Percentiles rank a stretch among this genome's conserved stretches.
Evolutionary conservation across 2,888 invertebrate species (phyloP).

Genomic region (Tetranychus piercei): DNA sequence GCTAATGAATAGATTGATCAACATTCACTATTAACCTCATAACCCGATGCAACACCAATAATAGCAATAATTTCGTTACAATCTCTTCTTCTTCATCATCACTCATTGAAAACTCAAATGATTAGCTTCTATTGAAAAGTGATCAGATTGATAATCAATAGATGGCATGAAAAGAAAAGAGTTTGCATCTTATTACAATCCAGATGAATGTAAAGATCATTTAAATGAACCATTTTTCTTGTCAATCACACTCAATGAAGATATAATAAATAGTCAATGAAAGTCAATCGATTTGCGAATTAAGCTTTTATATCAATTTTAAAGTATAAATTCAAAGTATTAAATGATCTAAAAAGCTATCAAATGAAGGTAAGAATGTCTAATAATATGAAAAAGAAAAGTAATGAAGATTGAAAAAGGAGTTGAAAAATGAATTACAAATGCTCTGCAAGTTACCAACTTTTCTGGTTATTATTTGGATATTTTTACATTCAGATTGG

Average conservation of each 20-base stretch:
- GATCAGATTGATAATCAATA: too few species aligned
- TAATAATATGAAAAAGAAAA: not conserved
- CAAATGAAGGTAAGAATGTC: too few species aligned
- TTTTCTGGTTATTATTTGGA: not conserved
- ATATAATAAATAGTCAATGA: not conserved
- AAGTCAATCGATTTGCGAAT: not conserved
- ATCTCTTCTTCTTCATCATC: too few species aligned
- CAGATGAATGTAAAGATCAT: too few species aligned
- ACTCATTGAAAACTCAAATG: too few species aligned
- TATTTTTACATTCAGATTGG: not conserved
- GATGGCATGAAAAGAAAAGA: too few species aligned
- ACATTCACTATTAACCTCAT: not conserved
- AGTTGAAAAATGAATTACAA: not conserved
- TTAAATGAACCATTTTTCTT: too few species aligned
- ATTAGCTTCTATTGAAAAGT: too few species aligned
- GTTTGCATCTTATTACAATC: too few species aligned
- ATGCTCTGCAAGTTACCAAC: not conserved
- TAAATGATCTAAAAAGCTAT: too few species aligned
- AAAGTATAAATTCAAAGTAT: conserved; percentile 29
- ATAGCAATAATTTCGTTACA: too few species aligned
- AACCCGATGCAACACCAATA: not conserved
- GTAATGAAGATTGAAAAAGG: not conserved
- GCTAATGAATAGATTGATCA: too few species aligned
- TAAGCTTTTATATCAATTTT: conserved; percentile 29
- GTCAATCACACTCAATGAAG: not conserved